Conservation (phyloP, 2,797 vertebrate species). For the Sebastolobus altivelis region DNA sequence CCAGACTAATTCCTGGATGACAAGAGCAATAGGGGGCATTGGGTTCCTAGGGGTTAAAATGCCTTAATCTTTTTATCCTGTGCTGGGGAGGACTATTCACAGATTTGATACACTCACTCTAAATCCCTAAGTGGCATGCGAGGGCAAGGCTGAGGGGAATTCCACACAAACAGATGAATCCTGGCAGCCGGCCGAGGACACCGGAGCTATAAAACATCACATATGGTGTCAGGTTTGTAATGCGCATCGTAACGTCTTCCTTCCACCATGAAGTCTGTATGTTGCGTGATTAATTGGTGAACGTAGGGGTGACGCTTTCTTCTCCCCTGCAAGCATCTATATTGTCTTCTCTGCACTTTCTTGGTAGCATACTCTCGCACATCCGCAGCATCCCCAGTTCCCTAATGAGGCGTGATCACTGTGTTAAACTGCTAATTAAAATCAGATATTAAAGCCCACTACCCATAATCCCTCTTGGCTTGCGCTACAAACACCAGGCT, state of each 20-base stretch:
- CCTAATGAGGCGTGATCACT: constrained; percentile 86
- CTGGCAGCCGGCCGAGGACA: constrained; percentile 47
- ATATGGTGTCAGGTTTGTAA: constrained; percentile 36
- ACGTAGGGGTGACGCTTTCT: constrained; percentile 11
- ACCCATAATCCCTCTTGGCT: constrained; percentile 85
- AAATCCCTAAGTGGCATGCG: constrained; percentile 79
- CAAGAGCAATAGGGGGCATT: constrained; percentile 59
- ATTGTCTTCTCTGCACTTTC: constrained; percentile 58
- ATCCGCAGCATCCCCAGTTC: constrained; percentile 74
- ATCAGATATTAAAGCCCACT: constrained; percentile 86
- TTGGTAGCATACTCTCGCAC: constrained; percentile 53
- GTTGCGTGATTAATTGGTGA: constrained; percentile 20
- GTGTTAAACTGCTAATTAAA: constrained; percentile 88
- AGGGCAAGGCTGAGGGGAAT: constrained; percentile 56
- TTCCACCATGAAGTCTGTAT: neutral
- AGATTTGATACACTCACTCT: constrained; percentile 81
- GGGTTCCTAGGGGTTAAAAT: constrained; percentile 79
- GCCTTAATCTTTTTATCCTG: constrained; percentile 86
- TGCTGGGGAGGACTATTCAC: constrained; percentile 78
- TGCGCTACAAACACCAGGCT: constrained; percentile 75
- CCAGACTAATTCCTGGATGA: constrained; percentile 75
- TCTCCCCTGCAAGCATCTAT: constrained; percentile 20
- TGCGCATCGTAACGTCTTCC: constrained; percentile 3
- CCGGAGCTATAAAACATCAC: constrained; percentile 30
- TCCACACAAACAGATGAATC: constrained; percentile 63